These are phyloP conservation scores for Pseudochirops cupreus DNA, from an alignment of 2,797 vertebrate species.

Conservation along the genomic window DNA sequence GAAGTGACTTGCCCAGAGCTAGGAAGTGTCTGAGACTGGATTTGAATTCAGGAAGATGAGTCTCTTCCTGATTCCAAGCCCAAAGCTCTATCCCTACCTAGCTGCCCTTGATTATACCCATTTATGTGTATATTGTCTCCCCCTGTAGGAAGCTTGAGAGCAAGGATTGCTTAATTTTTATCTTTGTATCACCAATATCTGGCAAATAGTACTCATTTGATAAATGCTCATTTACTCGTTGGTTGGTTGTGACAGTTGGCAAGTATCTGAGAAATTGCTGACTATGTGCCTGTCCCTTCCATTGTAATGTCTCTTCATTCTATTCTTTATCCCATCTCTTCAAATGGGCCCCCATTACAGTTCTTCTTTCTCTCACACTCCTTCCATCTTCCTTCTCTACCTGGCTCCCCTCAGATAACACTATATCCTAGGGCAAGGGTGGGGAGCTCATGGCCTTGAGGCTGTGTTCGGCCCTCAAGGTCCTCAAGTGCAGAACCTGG, in stretches of 20 bases:
- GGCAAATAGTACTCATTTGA: background rate
- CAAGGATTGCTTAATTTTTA: background rate
- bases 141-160: background rate
- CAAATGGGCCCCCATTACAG: too few species aligned
- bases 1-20: background rate
- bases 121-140: background rate
- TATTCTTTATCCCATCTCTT: background rate
- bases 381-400: background rate
- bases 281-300: background rate
- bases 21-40: background rate
- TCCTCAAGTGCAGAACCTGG: too few species aligned
- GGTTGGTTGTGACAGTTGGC: background rate
- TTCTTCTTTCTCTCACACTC: background rate
- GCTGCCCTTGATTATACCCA: background rate
- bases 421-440: background rate
- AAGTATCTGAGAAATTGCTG: background rate
- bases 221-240: background rate
- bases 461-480: too few species aligned
- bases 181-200: background rate
- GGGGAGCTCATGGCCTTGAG: too few species aligned
- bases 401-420: background rate
- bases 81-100: background rate
- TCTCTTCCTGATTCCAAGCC: background rate
- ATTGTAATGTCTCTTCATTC: background rate
- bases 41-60: background rate